Evolutionary conservation across 2,113 vertebrate genomes (phyloP).

Genomic region (Benitochromis conjunctus): DNA sequence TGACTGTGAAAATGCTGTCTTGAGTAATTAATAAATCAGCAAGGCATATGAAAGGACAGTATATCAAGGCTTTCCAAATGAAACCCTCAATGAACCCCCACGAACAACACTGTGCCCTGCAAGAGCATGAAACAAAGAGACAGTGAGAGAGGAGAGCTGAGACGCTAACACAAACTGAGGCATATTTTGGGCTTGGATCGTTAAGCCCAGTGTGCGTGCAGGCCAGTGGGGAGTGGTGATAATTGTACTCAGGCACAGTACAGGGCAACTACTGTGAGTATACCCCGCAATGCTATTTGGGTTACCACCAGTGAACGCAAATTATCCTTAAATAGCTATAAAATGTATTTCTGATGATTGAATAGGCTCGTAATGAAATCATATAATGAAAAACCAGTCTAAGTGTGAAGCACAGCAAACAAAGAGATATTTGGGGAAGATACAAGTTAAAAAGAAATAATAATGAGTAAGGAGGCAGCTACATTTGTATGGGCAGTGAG

Average conservation of each 20-base stretch:
- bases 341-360: not conserved
- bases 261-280: not conserved
- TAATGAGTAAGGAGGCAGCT: not conserved
- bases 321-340: not conserved
- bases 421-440: not conserved
- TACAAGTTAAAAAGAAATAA: not conserved
- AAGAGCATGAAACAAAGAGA: not conserved
- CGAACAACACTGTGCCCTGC: not conserved
- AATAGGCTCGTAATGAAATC: not conserved
- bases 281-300: not conserved
- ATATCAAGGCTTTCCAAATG: not conserved
- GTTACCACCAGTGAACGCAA: not conserved
- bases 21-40: not conserved
- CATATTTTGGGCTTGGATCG: not conserved
- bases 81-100: not conserved
- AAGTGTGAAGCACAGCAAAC: not conserved
- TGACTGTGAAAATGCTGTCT: not conserved
- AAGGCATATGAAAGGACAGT: not conserved
- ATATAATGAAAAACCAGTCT: not conserved
- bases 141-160: not conserved
- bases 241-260: not conserved
- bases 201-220: not conserved
- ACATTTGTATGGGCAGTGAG: not conserved
- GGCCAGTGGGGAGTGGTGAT: not conserved
- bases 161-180: not conserved